Evolutionary conservation across 92 coral and sea anemone genomes (phyloP).

Genomic region (Phymanthus crucifer): DNA sequence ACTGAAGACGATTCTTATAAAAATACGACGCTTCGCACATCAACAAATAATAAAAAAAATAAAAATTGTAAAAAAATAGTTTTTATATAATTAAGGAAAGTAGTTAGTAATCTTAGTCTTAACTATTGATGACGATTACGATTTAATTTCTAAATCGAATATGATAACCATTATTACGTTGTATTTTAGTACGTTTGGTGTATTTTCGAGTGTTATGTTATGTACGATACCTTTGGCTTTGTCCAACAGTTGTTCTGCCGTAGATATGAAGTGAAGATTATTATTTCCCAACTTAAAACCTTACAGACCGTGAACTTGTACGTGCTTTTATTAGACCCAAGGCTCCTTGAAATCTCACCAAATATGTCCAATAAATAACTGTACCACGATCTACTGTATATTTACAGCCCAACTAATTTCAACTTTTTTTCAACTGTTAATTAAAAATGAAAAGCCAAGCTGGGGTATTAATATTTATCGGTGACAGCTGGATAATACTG

Average conservation of each 20-base stretch:
- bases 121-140: neutral
- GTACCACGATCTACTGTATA: neutral
- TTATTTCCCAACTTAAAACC: no score
- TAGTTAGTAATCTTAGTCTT: no score
- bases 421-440: neutral
- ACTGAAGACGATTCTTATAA: no score
- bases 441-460: neutral
- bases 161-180: neutral
- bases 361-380: neutral
- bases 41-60: no score
- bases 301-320: no score
- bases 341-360: no score
- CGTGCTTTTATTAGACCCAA: no score
- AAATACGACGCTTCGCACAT: no score
- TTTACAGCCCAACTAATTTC: neutral
- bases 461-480: neutral
- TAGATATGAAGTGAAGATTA: no score
- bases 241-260: no score
- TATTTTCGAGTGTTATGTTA: neutral
- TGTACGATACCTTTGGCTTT: neutral
- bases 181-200: neutral
- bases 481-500: neutral
- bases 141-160: neutral
- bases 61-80: no score
- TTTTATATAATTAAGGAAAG: no score